Conservation (phyloP, 2,888 invertebrate genomes). For the Xylota sylvarum region DNA sequence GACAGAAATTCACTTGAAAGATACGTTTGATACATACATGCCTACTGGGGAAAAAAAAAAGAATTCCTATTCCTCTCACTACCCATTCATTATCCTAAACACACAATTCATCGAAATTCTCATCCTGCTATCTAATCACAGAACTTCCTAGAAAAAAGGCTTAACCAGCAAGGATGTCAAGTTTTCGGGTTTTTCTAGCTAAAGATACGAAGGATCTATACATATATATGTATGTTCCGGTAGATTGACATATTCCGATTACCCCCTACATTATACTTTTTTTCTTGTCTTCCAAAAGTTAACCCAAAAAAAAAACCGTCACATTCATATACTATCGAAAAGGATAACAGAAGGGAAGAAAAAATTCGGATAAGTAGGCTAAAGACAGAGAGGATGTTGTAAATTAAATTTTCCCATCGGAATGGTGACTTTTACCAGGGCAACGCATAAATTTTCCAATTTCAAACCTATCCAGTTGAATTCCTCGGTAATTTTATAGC, state of each 20-base stretch:
- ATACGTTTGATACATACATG: background rate
- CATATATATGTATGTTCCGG: background rate
- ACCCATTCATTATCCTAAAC: conserved; percentile 5
- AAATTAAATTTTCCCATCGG: conserved; percentile 2
- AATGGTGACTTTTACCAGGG: background rate
- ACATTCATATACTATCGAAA: background rate
- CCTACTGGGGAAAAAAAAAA: background rate
- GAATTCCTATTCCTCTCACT: background rate
- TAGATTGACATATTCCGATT: conserved; percentile 5
- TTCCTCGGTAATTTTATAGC: background rate
- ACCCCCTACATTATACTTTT: background rate
- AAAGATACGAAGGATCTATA: no score
- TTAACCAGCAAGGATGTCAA: background rate
- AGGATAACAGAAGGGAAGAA: background rate
- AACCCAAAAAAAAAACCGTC: no score
- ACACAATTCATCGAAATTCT: background rate
- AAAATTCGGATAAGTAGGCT: conserved; percentile 3
- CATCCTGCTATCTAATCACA: background rate
- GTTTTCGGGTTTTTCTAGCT: background rate
- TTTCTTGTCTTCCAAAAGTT: background rate
- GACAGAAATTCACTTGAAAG: background rate
- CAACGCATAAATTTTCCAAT: conserved; percentile 16
- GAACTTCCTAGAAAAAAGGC: background rate
- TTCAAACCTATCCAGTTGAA: conserved; percentile 10
- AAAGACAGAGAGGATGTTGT: conserved; percentile 11